phyloP scores from a whole-genome alignment of 2,113 vertebrate species.

The Arizona elegans region DNA sequence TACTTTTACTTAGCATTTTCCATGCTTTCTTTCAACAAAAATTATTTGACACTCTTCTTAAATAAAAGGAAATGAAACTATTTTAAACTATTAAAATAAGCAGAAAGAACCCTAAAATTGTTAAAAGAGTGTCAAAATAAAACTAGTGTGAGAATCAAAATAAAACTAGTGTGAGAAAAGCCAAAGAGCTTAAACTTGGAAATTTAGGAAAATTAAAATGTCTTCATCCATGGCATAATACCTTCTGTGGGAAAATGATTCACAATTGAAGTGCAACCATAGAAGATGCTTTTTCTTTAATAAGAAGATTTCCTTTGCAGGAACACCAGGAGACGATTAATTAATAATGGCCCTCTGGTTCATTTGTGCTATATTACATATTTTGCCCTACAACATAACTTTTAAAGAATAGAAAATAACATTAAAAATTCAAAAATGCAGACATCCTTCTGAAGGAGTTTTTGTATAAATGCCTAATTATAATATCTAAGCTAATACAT shows the following conservation, averaged over 20 bases:
- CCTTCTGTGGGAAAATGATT: not conserved
- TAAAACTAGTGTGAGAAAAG: not conserved
- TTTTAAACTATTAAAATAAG: not conserved
- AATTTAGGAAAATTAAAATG: not conserved
- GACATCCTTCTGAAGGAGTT: not conserved
- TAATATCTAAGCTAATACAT: not conserved
- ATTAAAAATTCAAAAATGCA: not conserved
- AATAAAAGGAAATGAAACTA: not conserved
- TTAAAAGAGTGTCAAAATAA: not conserved
- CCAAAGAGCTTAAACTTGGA: not conserved
- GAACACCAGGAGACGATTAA: not conserved
- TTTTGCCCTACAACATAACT: not conserved
- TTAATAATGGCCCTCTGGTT: not conserved
- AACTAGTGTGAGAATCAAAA: not conserved
- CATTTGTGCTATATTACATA: not conserved
- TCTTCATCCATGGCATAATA: not conserved
- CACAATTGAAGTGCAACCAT: too few relatives aligned
- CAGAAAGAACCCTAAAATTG: not conserved
- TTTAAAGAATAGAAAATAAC: not conserved
- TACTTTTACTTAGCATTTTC: not conserved
- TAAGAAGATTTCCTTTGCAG: not conserved
- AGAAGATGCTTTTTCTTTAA: not conserved
- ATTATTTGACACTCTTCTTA: not conserved
- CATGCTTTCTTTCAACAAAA: not conserved
- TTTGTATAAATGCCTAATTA: not conserved